These are phyloP conservation scores for Pseudachorutes palmiensis DNA, from an alignment of 1,140 invertebrate genomes.

Conservation along the genomic window DNA sequence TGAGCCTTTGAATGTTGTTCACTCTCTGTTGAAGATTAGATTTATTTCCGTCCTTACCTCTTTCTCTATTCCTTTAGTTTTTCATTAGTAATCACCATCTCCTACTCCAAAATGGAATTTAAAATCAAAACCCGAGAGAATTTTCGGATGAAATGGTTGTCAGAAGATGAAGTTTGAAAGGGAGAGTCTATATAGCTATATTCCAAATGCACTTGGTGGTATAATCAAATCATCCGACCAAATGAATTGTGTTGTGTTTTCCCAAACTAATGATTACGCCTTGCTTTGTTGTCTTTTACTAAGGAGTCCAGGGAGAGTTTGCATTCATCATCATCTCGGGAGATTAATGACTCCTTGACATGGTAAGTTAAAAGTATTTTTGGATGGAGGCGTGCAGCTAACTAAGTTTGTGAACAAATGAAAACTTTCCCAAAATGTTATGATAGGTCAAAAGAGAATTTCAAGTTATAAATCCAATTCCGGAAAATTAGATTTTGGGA, in stretches of 20 bases:
- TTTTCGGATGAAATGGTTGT: constrained; percentile 2
- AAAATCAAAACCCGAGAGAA: constrained; percentile 10
- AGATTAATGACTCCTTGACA: constrained; percentile 10
- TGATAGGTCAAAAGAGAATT: constrained; percentile 6
- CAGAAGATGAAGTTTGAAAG: background rate
- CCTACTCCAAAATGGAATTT: background rate
- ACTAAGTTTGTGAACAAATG: background rate
- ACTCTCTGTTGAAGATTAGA: constrained; percentile 6
- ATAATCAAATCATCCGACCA: constrained; percentile 11
- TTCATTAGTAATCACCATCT: constrained; percentile 8
- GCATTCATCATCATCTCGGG: background rate
- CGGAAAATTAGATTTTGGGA: constrained; percentile 1
- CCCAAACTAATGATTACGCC: constrained; percentile 4
- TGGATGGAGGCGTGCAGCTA: background rate
- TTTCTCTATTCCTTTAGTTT: background rate
- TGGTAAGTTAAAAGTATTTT: no score
- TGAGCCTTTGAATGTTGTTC: no score
- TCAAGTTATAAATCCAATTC: constrained; percentile 1
- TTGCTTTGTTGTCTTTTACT: background rate
- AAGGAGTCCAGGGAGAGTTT: background rate
- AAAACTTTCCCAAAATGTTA: no score
- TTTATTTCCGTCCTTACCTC: constrained; percentile 13
- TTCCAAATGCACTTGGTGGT: background rate
- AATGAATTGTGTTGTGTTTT: constrained; percentile 6
- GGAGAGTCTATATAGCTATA: background rate